Percentiles rank a stretch among this genome's conserved stretches.
Conservation (phyloP, 2,797 vertebrate genomes). For the Trichosurus vulpecula region DNA sequence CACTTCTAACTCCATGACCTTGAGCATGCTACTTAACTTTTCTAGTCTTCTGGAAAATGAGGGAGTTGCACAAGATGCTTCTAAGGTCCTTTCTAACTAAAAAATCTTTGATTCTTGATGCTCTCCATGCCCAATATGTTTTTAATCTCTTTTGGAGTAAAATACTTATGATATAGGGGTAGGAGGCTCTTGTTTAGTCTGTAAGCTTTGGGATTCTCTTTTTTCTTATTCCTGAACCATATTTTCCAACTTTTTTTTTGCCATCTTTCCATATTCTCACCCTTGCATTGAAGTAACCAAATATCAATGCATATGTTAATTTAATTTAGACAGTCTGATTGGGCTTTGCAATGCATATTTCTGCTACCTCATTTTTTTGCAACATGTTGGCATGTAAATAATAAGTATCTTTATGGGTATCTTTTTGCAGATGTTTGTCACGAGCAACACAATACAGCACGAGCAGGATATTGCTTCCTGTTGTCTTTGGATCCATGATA, state of each 20-base stretch:
- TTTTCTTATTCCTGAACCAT: background rate
- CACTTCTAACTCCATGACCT: background rate
- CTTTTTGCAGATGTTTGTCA: too few species aligned
- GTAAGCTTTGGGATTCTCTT: background rate
- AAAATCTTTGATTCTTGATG: background rate
- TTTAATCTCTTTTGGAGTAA: background rate
- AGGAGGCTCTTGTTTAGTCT: background rate
- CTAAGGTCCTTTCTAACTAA: background rate
- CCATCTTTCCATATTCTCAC: background rate
- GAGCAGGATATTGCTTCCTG: too few species aligned
- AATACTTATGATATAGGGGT: background rate
- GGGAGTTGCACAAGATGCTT: background rate
- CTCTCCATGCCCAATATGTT: background rate
- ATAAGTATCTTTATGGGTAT: background rate
- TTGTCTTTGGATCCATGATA: background rate
- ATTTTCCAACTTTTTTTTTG: background rate
- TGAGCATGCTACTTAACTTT: background rate
- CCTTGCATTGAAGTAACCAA: background rate
- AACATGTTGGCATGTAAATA: background rate
- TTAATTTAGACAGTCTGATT: background rate
- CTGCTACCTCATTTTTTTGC: background rate
- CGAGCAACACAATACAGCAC: too few species aligned
- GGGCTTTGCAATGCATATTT: background rate
- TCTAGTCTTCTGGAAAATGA: background rate
- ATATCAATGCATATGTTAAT: background rate